A percentile compares a stretch with the other conserved stretches of the same genome.
Evolutionary conservation across 1,140 invertebrate species (phyloP).

Genomic region (Calliopsis andreniformis): DNA sequence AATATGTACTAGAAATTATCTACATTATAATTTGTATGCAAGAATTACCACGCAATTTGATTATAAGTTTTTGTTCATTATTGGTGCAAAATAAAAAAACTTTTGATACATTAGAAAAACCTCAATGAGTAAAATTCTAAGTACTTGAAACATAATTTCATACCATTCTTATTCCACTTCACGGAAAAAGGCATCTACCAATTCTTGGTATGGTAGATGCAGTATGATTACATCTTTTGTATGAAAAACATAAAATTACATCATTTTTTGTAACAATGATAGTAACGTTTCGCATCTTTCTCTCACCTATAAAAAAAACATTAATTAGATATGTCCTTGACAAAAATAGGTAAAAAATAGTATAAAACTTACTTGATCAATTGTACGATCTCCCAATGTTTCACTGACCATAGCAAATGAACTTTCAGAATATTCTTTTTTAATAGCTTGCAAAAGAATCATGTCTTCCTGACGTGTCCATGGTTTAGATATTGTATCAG

Average conservation of each 20-base stretch:
- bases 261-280: slow-evolving; percentile 74
- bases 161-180: too few species aligned
- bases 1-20: too few species aligned
- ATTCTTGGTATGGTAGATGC: background rate
- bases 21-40: too few species aligned
- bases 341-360: slow-evolving; percentile 11
- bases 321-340: slow-evolving; percentile 2
- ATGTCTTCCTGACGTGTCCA: slow-evolving; percentile 79
- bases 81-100: too few species aligned
- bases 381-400: slow-evolving; percentile 70
- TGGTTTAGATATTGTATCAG: slow-evolving; percentile 55
- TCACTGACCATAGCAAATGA: slow-evolving; percentile 72
- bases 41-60: too few species aligned
- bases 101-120: too few species aligned
- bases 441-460: slow-evolving; percentile 75
- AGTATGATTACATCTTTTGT: background rate
- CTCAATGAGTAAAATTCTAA: too few species aligned
- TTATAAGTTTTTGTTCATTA: too few species aligned
- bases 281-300: slow-evolving; percentile 74
- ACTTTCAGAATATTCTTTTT: slow-evolving; percentile 77
- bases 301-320: slow-evolving; percentile 66
- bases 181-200: too few species aligned
- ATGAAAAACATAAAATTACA: slow-evolving; percentile 51
- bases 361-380: slow-evolving; percentile 69
- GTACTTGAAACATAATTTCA: too few species aligned